These are phyloP conservation scores for Triplophysa bombifrons DNA, from an alignment of 2,797 vertebrate species.

Conservation along the genomic window DNA sequence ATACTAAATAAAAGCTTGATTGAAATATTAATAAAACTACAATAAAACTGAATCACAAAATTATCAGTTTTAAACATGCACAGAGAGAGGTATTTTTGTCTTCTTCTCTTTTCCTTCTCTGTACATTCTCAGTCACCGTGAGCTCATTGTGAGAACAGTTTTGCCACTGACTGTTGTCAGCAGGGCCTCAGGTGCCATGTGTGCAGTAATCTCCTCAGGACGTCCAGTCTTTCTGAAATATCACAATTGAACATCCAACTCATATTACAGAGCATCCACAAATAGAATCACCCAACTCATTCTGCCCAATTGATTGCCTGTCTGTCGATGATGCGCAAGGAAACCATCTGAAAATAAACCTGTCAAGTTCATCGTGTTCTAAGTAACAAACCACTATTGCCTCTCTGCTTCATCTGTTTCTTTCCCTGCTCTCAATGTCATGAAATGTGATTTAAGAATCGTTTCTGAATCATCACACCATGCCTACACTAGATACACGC, in stretches of 20 bases:
- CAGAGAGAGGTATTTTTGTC: background rate
- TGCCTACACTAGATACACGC: background rate
- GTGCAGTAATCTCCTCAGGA: constrained; percentile 60
- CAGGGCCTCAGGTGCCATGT: constrained; percentile 62
- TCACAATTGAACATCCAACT: constrained; percentile 34
- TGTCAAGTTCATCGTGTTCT: constrained; percentile 26
- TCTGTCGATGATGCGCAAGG: constrained; percentile 20
- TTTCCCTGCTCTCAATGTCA: background rate
- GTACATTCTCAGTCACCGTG: background rate
- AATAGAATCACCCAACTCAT: constrained; percentile 31
- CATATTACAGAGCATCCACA: constrained; percentile 32
- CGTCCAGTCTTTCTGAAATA: constrained; percentile 64
- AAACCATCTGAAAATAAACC: constrained; percentile 44
- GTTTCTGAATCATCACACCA: background rate
- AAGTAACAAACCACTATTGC: constrained; percentile 12
- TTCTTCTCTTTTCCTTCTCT: background rate
- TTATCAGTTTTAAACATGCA: background rate
- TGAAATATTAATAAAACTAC: too few species aligned
- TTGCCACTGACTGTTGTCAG: constrained; percentile 33
- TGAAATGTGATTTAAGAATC: background rate
- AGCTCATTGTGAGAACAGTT: constrained; percentile 2
- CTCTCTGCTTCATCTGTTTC: constrained; percentile 2
- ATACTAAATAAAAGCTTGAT: too few species aligned
- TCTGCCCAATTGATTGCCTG: constrained; percentile 22
- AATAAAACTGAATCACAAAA: background rate